Evolutionary conservation across 2,888 invertebrate genomes (phyloP).

Genomic region (Ochlodes sylvanus): DNA sequence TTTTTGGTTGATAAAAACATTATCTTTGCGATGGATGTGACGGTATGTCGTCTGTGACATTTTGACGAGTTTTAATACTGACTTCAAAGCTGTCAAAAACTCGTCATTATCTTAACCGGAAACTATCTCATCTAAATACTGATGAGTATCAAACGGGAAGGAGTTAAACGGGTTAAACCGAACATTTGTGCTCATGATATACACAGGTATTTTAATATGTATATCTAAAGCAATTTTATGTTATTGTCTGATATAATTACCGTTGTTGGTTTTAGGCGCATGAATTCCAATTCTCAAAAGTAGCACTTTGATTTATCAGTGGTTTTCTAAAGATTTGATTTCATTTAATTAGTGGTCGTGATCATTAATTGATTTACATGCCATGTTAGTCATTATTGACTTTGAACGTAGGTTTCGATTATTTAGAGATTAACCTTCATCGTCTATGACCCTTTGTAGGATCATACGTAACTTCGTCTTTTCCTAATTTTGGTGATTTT

Average conservation of each 20-base stretch:
- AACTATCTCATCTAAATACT: slow-evolving; percentile 12
- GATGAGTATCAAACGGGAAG: slow-evolving; percentile 3
- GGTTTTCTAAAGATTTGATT: too few relatives aligned
- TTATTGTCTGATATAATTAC: neutral
- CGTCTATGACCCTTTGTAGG: too few relatives aligned
- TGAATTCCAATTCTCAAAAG: neutral
- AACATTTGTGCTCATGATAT: slow-evolving; percentile 3
- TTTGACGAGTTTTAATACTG: neutral
- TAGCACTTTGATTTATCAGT: neutral
- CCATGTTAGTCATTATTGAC: too few relatives aligned
- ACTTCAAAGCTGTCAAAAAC: neutral
- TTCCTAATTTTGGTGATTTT: too few relatives aligned
- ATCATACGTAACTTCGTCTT: too few relatives aligned
- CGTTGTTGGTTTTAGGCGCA: neutral
- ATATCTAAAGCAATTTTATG: neutral
- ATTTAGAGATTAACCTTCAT: too few relatives aligned
- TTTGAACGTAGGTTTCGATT: too few relatives aligned
- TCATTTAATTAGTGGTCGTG: too few relatives aligned
- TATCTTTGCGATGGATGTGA: neutral
- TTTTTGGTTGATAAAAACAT: too few relatives aligned
- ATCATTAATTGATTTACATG: too few relatives aligned
- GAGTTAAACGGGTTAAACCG: neutral
- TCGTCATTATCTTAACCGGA: neutral
- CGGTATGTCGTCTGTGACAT: neutral
- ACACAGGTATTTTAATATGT: neutral